A percentile compares a stretch with the other conserved stretches of the same genome.
phyloP scores from a whole-genome alignment of 2,797 vertebrate species.

The Lepilemur ruficaudatus region DNA sequence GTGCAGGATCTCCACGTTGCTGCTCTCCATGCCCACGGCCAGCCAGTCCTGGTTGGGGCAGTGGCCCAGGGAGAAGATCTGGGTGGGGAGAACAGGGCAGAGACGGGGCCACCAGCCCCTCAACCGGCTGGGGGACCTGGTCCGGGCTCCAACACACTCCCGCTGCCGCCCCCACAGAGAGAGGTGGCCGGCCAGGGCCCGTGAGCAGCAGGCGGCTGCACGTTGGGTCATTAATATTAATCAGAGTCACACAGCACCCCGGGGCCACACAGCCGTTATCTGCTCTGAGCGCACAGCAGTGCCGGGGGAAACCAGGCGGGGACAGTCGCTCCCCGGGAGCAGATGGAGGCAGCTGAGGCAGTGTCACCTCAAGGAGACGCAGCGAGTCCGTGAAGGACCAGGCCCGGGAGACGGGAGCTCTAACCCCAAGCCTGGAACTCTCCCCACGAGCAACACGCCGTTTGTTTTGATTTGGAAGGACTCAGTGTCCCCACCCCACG shows the following conservation, averaged over 20 bases:
- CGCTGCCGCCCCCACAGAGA: background rate
- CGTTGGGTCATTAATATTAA: slow-evolving; percentile 64
- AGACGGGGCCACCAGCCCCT: background rate
- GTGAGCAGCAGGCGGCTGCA: background rate
- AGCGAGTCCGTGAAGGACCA: background rate
- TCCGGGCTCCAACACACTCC: background rate
- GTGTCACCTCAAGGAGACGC: background rate
- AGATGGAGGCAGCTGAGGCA: slow-evolving; percentile 30
- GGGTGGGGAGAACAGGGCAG: background rate
- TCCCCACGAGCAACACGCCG: no score
- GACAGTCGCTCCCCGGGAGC: background rate
- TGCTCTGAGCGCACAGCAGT: background rate
- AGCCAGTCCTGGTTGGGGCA: slow-evolving; percentile 88
- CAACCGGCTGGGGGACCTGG: background rate
- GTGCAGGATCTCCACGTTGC: slow-evolving; percentile 89
- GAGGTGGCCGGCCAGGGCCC: slow-evolving; percentile 33
- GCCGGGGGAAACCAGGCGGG: background rate
- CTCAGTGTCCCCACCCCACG: background rate
- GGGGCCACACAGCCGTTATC: slow-evolving; percentile 45
- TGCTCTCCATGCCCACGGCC: slow-evolving; percentile 89
- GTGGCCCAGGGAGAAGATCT: slow-evolving; percentile 88
- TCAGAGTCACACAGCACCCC: slow-evolving; percentile 51
- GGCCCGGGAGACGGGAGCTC: background rate
- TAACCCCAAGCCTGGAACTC: background rate
- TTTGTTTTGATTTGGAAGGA: background rate